Conservation (phyloP, 92 coral and sea anemone species). For the Bergia sp. region DNA sequence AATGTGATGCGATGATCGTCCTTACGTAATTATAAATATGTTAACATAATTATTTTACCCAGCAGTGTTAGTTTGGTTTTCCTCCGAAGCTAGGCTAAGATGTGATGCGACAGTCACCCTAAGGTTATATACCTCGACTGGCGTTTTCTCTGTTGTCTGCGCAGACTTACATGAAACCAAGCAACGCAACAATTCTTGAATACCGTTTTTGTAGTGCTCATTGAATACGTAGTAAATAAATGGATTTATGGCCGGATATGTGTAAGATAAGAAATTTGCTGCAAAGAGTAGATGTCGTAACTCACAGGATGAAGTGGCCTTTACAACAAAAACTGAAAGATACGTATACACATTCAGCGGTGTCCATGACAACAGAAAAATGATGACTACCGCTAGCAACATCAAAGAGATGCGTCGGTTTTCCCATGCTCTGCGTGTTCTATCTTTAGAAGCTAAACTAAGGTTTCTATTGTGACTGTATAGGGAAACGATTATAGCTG, state of each 20-base stretch:
- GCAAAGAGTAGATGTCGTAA: background rate
- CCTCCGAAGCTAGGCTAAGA: constrained; percentile 9
- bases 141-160: background rate
- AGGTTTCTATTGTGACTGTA: background rate
- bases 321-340: background rate
- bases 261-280: constrained; percentile 13
- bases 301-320: background rate
- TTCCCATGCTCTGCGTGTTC: constrained; percentile 47
- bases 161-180: background rate
- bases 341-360: constrained; percentile 32
- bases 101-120: constrained; percentile 4
- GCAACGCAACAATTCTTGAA: constrained; percentile 5
- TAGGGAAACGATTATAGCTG: constrained; percentile 42
- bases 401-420: constrained; percentile 51
- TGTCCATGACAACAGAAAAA: constrained; percentile 48
- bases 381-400: constrained; percentile 41
- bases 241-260: constrained; percentile 32
- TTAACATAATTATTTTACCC: background rate
- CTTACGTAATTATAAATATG: no score
- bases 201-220: constrained; percentile 37
- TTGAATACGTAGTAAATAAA: constrained; percentile 31
- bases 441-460: constrained; percentile 35
- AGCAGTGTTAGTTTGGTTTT: background rate
- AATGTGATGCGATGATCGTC: background rate
- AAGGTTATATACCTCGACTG: background rate